Percentiles rank a stretch among this genome's conserved stretches.
These are phyloP conservation scores for Pyrgus malvae DNA, from an alignment of 2,888 invertebrate species.

Conservation along the genomic window DNA sequence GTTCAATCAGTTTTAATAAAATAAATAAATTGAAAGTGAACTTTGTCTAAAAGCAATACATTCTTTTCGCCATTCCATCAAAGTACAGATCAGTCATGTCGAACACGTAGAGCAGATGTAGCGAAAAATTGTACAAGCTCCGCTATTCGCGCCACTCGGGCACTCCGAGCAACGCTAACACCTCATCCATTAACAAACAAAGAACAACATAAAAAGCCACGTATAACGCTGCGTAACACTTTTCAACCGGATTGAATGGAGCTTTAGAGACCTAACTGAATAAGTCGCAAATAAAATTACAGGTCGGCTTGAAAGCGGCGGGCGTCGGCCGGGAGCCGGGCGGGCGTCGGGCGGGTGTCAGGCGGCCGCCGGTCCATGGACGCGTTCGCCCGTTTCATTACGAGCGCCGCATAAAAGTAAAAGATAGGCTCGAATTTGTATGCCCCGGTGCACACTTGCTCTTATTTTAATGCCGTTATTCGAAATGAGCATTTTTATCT, in stretches of 20 bases:
- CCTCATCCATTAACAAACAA: constrained; percentile 37
- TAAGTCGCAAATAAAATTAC: constrained; percentile 39
- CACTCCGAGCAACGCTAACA: constrained; percentile 20
- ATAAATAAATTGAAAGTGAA: too few relatives aligned
- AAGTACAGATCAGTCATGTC: constrained; percentile 8
- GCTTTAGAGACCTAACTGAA: constrained; percentile 33
- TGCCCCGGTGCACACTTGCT: constrained; percentile 10
- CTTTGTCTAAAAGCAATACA: neutral
- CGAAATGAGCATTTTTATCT: constrained; percentile 23
- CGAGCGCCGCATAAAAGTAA: constrained; percentile 23
- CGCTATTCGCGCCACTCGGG: neutral
- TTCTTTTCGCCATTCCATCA: neutral
- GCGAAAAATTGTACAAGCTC: constrained; percentile 1
- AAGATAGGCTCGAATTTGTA: constrained; percentile 25
- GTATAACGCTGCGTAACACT: constrained; percentile 34
- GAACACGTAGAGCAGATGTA: constrained; percentile 13
- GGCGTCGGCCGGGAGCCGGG: neutral
- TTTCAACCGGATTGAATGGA: constrained; percentile 35
- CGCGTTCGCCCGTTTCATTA: constrained; percentile 35
- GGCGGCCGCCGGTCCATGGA: constrained; percentile 28
- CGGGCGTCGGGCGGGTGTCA: neutral
- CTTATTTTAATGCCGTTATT: constrained; percentile 24
- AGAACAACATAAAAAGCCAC: constrained; percentile 31
- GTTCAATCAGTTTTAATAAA: too few relatives aligned
- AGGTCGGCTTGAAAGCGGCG: constrained; percentile 29